Percentiles rank a stretch among this genome's conserved stretches.
Conservation (phyloP, 1,140 invertebrate species). For the Galendromus occidentalis region DNA sequence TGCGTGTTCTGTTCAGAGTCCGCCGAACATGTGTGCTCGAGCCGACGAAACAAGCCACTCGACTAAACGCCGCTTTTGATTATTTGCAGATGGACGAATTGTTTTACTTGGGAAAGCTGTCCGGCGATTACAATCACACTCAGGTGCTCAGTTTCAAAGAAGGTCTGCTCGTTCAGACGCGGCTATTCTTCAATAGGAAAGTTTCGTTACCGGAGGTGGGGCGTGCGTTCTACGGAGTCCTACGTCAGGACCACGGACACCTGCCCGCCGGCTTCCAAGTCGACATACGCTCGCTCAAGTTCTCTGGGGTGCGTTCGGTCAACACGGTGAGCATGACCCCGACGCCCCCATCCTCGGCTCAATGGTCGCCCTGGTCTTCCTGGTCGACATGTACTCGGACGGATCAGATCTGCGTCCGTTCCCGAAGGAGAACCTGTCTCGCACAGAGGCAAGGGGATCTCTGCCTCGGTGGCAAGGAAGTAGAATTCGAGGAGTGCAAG, state of each 20-base stretch:
- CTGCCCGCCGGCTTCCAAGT: conserved; percentile 6
- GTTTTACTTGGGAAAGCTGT: conserved; percentile 7
- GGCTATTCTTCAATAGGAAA: background rate
- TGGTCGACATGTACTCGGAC: background rate
- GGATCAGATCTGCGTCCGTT: conserved; percentile 2
- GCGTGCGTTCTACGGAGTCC: background rate
- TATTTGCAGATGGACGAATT: conserved; percentile 9
- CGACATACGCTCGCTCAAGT: conserved; percentile 2
- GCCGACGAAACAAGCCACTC: no score
- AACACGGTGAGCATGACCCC: background rate
- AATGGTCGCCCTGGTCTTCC: background rate
- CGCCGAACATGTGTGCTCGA: no score
- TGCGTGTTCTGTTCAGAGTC: no score
- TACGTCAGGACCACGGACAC: background rate
- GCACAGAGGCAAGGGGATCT: background rate
- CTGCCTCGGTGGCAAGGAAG: background rate
- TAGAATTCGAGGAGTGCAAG: conserved; percentile 2
- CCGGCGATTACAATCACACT: conserved; percentile 8
- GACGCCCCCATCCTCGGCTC: background rate
- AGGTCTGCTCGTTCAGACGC: conserved; percentile 6
- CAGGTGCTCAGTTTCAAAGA: background rate
- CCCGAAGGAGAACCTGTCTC: background rate
- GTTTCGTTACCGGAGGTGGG: background rate
- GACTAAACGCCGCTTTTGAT: background rate
- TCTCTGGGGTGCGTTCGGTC: background rate